Percentiles rank a stretch among this genome's conserved stretches.
These are phyloP conservation scores for Parazoanthus swiftii DNA, from an alignment of 92 coral and sea anemone genomes.

Conservation along the genomic window DNA sequence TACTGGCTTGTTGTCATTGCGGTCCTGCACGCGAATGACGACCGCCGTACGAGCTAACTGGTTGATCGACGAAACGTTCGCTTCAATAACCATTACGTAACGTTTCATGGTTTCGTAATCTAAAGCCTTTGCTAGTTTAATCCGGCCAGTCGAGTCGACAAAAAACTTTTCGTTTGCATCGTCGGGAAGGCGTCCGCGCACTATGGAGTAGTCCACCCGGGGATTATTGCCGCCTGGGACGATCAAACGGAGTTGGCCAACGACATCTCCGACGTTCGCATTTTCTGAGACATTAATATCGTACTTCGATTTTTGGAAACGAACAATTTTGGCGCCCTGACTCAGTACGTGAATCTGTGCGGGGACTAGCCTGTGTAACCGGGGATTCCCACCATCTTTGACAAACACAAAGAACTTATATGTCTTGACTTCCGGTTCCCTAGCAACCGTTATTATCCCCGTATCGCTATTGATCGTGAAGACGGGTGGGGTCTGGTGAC, in stretches of 20 bases:
- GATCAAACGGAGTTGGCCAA: constrained; percentile 57
- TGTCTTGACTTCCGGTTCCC: constrained; percentile 74
- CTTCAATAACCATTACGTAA: constrained; percentile 85
- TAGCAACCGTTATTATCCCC: constrained; percentile 69
- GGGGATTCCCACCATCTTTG: constrained; percentile 83
- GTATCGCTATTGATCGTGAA: constrained; percentile 71
- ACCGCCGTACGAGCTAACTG: constrained; percentile 86
- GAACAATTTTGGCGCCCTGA: constrained; percentile 64
- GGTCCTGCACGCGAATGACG: constrained; percentile 72
- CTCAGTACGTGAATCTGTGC: constrained; percentile 69
- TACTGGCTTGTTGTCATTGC: constrained; percentile 81
- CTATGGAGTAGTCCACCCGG: constrained; percentile 62
- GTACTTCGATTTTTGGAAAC: constrained; percentile 73
- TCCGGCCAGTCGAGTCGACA: constrained; percentile 68
- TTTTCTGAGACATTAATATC: constrained; percentile 64
- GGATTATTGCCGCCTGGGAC: constrained; percentile 69
- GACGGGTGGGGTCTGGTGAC: constrained; percentile 96
- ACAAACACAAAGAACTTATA: constrained; percentile 89
- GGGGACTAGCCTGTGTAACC: constrained; percentile 60
- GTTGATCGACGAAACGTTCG: constrained; percentile 69
- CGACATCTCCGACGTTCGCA: constrained; percentile 36
- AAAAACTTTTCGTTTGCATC: constrained; percentile 58
- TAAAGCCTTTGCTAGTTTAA: constrained; percentile 52
- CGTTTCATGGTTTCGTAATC: constrained; percentile 81
- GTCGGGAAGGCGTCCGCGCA: constrained; percentile 65